phyloP scores from a whole-genome alignment of 2,888 invertebrate genomes.

The Mamestra brassicae region DNA sequence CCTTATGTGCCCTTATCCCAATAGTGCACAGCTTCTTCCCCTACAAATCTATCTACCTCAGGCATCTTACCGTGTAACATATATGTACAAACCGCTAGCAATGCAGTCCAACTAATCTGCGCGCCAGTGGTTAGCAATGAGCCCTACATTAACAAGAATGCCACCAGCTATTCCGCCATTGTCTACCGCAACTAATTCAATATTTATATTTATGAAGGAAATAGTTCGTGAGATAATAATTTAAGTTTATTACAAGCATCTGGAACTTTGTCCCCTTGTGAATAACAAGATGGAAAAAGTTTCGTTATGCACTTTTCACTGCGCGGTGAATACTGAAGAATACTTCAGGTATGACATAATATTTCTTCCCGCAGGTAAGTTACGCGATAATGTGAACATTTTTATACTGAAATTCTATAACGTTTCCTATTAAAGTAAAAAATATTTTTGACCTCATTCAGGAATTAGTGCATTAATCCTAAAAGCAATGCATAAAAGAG shows the following conservation, averaged over 20 bases:
- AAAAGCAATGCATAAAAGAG: not conserved
- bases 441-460: not conserved
- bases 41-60: not conserved
- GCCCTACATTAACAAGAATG: slow-evolving; percentile 13
- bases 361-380: not conserved
- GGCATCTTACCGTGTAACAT: not conserved
- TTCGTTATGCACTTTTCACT: slow-evolving; percentile 16
- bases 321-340: slow-evolving; percentile 8
- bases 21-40: not conserved
- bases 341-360: slow-evolving; percentile 1
- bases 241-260: not conserved
- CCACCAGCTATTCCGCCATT: not conserved
- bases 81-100: not conserved
- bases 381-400: not conserved
- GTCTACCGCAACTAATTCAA: slow-evolving; percentile 2
- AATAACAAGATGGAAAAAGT: slow-evolving; percentile 14
- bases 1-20: not conserved
- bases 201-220: slow-evolving; percentile 9
- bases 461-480: not conserved
- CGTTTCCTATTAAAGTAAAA: not conserved
- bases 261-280: not conserved
- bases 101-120: slow-evolving; percentile 4
- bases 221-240: slow-evolving; percentile 14
- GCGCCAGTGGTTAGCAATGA: slow-evolving; percentile 5
- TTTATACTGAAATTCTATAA: not conserved